phyloP scores from a whole-genome alignment of 2,797 vertebrate genomes.

The Microhierax caerulescens region DNA sequence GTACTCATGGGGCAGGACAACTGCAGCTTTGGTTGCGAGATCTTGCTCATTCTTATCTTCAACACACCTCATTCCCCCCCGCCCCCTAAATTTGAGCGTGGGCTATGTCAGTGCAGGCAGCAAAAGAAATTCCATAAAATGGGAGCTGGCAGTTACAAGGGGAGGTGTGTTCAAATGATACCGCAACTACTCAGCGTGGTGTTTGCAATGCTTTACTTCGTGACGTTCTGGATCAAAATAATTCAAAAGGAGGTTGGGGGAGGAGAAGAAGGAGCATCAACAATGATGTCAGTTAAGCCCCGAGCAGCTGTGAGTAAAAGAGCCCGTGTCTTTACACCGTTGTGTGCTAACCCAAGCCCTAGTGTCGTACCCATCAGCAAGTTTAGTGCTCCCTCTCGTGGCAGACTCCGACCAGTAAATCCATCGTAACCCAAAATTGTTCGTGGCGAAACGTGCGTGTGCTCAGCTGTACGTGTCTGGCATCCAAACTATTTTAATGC shows the following conservation, averaged over 20 bases:
- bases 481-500: neutral
- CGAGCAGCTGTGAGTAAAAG: rapidly evolving
- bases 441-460: neutral
- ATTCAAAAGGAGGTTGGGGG: neutral
- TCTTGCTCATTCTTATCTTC: neutral
- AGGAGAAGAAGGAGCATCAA: neutral
- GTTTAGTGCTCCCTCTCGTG: slow-evolving; percentile 71
- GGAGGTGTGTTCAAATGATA: neutral
- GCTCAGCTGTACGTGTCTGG: neutral
- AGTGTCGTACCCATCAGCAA: neutral
- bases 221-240: neutral
- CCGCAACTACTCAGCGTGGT: neutral
- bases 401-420: neutral
- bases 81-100: neutral
- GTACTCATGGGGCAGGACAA: neutral
- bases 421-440: neutral
- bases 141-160: neutral
- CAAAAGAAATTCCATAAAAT: neutral
- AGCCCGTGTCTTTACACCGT: rapidly evolving
- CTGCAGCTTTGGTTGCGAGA: neutral
- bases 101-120: rapidly evolving
- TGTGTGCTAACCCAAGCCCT: neutral
- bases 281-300: neutral
- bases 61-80: neutral
- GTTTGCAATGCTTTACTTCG: neutral